A percentile compares a stretch with the other conserved stretches of the same genome.
These are phyloP conservation scores for Theristicus caerulescens DNA, from an alignment of 2,113 vertebrate genomes.

Conservation along the genomic window DNA sequence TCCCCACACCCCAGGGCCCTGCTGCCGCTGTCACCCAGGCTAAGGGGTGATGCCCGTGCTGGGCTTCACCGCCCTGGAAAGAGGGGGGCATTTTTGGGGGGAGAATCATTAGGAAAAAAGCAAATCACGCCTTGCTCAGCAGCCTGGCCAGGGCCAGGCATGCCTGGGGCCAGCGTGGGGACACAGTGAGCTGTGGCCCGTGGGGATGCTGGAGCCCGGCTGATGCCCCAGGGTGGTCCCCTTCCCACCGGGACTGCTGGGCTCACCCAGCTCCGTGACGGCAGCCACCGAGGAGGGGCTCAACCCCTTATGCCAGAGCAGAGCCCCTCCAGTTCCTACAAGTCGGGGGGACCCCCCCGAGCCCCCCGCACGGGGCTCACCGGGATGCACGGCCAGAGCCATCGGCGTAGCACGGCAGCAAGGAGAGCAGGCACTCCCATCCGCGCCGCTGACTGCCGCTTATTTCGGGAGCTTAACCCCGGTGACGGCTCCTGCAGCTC, in stretches of 20 bases:
- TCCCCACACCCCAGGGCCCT: neutral
- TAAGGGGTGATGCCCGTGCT: neutral
- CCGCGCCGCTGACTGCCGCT: neutral
- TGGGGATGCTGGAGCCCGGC: neutral
- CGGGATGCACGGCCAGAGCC: neutral
- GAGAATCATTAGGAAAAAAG: neutral
- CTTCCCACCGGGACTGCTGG: neutral
- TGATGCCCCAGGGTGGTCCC: neutral
- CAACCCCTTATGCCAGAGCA: neutral
- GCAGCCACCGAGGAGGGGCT: neutral
- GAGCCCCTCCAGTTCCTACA: neutral
- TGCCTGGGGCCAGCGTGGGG: neutral
- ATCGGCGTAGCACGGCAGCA: neutral
- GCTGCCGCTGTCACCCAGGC: neutral
- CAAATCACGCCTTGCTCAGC: neutral
- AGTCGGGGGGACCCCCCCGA: neutral
- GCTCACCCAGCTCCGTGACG: neutral
- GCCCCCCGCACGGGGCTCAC: neutral
- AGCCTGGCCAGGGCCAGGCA: neutral
- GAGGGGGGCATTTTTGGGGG: neutral
- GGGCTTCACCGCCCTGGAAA: neutral
- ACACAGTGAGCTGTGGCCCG: neutral
- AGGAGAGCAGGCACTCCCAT: neutral
- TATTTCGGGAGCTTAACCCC: neutral
- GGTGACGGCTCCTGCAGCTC: neutral